These are phyloP conservation scores for Bos javanicus DNA, from an alignment of 2,113 vertebrate species.

Conservation along the genomic window DNA sequence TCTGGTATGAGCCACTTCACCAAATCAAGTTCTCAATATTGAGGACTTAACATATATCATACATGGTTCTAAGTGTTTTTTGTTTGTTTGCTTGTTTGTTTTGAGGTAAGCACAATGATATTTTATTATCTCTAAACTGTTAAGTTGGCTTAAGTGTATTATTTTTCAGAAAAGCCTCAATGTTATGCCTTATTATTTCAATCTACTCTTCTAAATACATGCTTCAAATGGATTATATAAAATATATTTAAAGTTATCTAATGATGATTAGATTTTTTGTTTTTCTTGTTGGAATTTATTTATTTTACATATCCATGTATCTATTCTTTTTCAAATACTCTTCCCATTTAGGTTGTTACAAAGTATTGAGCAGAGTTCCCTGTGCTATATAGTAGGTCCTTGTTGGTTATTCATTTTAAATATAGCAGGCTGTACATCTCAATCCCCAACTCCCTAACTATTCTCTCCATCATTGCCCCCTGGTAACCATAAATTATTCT, in stretches of 20 bases:
- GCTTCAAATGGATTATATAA: background rate
- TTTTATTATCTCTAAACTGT: background rate
- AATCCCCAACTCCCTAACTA: background rate
- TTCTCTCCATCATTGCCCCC: background rate
- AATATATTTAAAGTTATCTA: background rate
- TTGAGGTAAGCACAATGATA: conserved; percentile 84
- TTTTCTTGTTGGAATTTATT: background rate
- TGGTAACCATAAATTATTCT: background rate
- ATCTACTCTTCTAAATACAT: background rate
- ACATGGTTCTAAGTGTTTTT: background rate
- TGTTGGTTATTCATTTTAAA: background rate
- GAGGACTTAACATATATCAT: background rate
- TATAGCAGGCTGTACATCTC: background rate
- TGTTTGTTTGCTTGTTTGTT: background rate
- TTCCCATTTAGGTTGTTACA: background rate
- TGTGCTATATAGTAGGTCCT: background rate
- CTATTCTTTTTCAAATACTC: background rate
- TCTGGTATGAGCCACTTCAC: background rate
- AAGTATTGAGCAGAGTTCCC: background rate
- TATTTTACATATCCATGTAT: background rate
- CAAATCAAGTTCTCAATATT: background rate
- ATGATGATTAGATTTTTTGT: background rate
- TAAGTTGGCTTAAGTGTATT: background rate
- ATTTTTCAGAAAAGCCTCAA: background rate
- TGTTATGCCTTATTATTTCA: background rate